Base-by-base conservation (phyloP, 1,140 invertebrate genomes). In the Stratiolaelaps scimitus region DNA sequence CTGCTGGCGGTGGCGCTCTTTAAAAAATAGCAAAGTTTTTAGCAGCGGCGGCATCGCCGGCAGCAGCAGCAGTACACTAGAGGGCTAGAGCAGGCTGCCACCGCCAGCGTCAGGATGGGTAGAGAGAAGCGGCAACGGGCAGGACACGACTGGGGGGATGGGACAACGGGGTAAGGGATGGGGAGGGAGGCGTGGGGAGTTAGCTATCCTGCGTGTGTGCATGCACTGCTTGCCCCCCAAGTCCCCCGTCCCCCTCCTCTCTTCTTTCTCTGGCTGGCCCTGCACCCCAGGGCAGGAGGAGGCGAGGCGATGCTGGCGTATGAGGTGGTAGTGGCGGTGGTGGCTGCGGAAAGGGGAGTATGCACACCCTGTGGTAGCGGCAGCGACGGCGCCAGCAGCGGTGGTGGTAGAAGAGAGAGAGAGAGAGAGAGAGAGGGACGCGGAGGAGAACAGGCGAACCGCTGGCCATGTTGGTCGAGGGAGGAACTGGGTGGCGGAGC, bases 11-110 rank as follows among this genome's bases (percentile, higher is more conserved):
- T 40, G 34, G 34, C 34, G 34, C 34, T 40, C 53, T 60, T 60
- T 60, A 60, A 60, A 60, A 60, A 60, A 60, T 60, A 60, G 53
- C 53, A 60, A 60, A 60, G 53, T 60, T 60, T 60, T 60, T 60
- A 60, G 53, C 53, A 34, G 26, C 47, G 47, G 47, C 47, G 19
- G 47, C 47, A 20, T 20, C 20, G 23, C 15, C 20, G 2, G 47
- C 47, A 48, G 53, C 23, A 10, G 34, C 34, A 10, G n/a, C 47
- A 15, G 15, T 28, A 19, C 7, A 15, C 47, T 28, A 15, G 15
- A 19, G 19, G 15, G 15, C 47, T 28, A 13, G 47, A 48, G 19
- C 15, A 28, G 28, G 19, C 15, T 19, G 47, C 47, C 47, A 48
- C 47, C 47, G 19, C 28, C 19, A 48, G 47, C 47, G n/a, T n/a